phyloP scores from a whole-genome alignment of 2,888 invertebrate genomes.

The Drosophila histrio region DNA sequence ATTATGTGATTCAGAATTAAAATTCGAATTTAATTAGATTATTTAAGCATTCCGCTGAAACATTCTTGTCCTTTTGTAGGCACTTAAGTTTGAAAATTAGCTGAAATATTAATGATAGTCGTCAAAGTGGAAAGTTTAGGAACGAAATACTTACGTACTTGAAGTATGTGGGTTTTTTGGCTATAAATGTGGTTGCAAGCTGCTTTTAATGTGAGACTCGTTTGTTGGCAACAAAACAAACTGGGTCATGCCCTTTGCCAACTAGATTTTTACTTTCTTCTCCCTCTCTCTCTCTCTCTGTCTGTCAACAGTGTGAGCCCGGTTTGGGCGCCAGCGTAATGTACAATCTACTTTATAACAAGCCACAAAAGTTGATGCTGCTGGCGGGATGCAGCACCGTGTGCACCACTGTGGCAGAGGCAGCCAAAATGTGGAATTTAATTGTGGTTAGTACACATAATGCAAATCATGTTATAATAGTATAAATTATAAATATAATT shows the following conservation, averaged over 20 bases:
- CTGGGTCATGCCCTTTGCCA: conserved; percentile 45
- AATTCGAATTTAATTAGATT: conserved; percentile 3
- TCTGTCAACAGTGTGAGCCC: conserved; percentile 95
- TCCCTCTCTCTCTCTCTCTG: not conserved
- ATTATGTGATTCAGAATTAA: not conserved
- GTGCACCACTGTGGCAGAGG: conserved; percentile 99
- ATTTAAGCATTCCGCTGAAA: not conserved
- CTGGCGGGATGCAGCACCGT: conserved; percentile 99
- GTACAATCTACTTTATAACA: conserved; percentile 98
- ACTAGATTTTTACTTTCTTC: conserved; percentile 14
- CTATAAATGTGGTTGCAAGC: conserved; percentile 13
- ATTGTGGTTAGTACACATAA: conserved; percentile 92
- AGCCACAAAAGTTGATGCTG: conserved; percentile 96
- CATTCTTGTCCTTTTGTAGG: not conserved
- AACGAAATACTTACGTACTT: conserved; percentile 6
- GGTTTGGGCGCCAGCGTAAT: conserved; percentile 98
- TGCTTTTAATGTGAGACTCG: conserved; percentile 34
- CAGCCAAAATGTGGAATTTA: conserved; percentile 99
- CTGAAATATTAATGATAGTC: not conserved
- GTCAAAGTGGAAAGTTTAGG: not conserved
- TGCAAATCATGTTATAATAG: not conserved
- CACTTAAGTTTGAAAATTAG: not conserved
- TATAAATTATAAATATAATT: not conserved
- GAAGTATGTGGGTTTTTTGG: conserved; percentile 12
- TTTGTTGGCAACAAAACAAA: conserved; percentile 41